phyloP scores from a whole-genome alignment of 2,797 vertebrate species.

The Danionella dracula region DNA sequence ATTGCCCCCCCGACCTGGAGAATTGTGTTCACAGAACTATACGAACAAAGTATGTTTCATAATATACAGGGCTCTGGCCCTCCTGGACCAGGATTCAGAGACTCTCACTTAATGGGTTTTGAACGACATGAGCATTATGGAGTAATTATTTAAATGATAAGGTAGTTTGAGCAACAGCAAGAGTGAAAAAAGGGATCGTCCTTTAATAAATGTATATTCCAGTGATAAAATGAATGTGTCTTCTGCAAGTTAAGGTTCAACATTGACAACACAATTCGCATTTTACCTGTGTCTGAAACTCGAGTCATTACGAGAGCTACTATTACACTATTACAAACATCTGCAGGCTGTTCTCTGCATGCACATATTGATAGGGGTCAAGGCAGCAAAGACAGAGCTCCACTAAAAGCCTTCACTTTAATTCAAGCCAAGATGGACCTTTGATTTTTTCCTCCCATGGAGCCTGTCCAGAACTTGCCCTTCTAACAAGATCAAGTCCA shows the following conservation, averaged over 20 bases:
- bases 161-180: too few species aligned
- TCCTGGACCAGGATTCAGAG: too few species aligned
- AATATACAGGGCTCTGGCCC: too few species aligned
- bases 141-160: too few species aligned
- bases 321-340: not conserved
- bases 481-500: slow-evolving; percentile 69
- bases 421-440: slow-evolving; percentile 30
- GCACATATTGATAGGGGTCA: not conserved
- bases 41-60: too few species aligned
- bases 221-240: too few species aligned
- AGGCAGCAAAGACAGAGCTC: not conserved
- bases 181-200: too few species aligned
- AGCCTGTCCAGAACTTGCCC: slow-evolving; percentile 51
- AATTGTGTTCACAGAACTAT: too few species aligned
- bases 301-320: not conserved
- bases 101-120: too few species aligned
- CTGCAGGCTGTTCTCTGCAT: not conserved
- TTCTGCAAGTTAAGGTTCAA: not conserved
- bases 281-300: not conserved
- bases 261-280: not conserved
- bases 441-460: slow-evolving; percentile 47
- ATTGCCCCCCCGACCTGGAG: too few species aligned
- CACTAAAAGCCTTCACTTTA: slow-evolving; percentile 3
- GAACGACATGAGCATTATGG: too few species aligned
- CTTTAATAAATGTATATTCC: too few species aligned